A percentile compares a stretch with the other conserved stretches of the same genome.
Conservation (phyloP, 1,140 invertebrate genomes). For the Idris sp. region DNA sequence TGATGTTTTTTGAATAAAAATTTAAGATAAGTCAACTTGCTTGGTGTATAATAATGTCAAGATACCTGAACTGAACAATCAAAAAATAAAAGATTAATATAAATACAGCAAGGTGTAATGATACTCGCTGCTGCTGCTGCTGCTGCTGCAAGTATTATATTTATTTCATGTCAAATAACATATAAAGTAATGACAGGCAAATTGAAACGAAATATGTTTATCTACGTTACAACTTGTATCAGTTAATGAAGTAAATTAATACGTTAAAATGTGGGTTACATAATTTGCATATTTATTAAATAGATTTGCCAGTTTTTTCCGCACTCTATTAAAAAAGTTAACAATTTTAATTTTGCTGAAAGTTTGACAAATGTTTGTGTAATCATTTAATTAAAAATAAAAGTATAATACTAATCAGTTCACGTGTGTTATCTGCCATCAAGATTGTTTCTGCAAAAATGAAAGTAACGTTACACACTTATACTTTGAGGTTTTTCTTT, state of each 20-base stretch:
- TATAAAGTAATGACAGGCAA: slow-evolving; percentile 48
- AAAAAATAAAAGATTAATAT: slow-evolving; percentile 32
- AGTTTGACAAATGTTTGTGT: too few relatives aligned
- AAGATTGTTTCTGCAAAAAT: too few relatives aligned
- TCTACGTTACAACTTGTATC: slow-evolving; percentile 40
- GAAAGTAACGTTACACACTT: too few relatives aligned
- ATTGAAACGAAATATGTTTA: slow-evolving; percentile 52
- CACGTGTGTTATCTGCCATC: too few relatives aligned
- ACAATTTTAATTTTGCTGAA: too few relatives aligned
- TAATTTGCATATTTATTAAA: slow-evolving; percentile 18
- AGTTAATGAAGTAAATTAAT: slow-evolving; percentile 48
- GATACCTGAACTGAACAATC: slow-evolving; percentile 24
- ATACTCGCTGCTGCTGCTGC: slow-evolving; percentile 11
- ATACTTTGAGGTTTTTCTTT: not conserved
- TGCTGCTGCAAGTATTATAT: slow-evolving; percentile 42
- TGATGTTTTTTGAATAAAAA: too few relatives aligned
- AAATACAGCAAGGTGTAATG: slow-evolving; percentile 22
- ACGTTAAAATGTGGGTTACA: slow-evolving; percentile 44
- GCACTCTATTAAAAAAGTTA: too few relatives aligned
- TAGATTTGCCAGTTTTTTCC: slow-evolving; percentile 10
- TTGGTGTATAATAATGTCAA: slow-evolving; percentile 4
- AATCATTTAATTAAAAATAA: too few relatives aligned
- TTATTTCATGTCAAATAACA: slow-evolving; percentile 29
- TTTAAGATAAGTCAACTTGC: slow-evolving; percentile 3
- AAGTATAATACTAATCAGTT: too few relatives aligned